These are phyloP conservation scores for Acronicta psi DNA, from an alignment of 2,888 invertebrate species.

Conservation along the genomic window DNA sequence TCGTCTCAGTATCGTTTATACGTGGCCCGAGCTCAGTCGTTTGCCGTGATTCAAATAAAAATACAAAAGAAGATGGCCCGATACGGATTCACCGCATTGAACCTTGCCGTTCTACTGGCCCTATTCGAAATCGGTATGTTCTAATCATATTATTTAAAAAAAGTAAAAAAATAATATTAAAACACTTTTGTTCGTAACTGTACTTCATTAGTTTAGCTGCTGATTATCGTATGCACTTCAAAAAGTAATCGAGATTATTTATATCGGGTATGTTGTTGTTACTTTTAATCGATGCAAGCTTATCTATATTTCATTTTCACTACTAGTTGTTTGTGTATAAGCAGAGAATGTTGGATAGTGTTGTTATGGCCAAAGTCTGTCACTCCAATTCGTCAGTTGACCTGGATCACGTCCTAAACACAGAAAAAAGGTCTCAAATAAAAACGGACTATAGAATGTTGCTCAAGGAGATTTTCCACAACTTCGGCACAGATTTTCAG, in stretches of 20 bases:
- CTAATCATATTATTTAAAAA: conserved; percentile 14
- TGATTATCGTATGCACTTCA: conserved; percentile 31
- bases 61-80: conserved; percentile 72
- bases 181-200: conserved; percentile 37
- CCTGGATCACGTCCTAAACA: background rate
- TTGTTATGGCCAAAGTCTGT: background rate
- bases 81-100: conserved; percentile 69
- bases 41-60: conserved; percentile 49
- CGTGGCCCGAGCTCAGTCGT: conserved; percentile 69
- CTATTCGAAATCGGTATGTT: conserved; percentile 80
- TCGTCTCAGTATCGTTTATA: conserved; percentile 71
- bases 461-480: too few relatives aligned
- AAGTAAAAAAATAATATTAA: conserved; percentile 11
- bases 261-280: conserved; percentile 5
- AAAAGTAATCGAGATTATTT: conserved; percentile 37
- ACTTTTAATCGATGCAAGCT: conserved; percentile 8
- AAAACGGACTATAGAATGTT: background rate
- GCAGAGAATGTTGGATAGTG: background rate
- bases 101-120: conserved; percentile 76
- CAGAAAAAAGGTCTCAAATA: background rate
- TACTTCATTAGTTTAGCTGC: conserved; percentile 34
- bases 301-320: conserved; percentile 2
- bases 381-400: background rate
- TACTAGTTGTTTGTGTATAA: conserved; percentile 1
- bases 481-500: too few relatives aligned